Evolutionary conservation across 2,888 invertebrate genomes (phyloP).

Genomic region (Candidula unifasciata): DNA sequence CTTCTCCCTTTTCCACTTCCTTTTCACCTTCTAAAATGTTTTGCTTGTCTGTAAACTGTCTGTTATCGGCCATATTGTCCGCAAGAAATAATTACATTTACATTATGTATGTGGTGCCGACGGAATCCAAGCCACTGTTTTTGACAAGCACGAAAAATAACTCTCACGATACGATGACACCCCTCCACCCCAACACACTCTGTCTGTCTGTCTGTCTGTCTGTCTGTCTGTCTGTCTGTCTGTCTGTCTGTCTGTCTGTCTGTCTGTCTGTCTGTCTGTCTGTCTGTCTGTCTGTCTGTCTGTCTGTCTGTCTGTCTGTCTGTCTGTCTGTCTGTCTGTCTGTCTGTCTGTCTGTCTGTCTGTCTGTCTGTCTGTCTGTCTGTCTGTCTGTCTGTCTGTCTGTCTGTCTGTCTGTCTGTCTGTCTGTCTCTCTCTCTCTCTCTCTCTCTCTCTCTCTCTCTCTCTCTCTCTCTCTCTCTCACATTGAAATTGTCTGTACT

Average conservation of each 20-base stretch:
- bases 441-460: neutral
- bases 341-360: neutral
- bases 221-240: neutral
- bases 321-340: neutral
- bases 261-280: neutral
- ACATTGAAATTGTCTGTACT: neutral
- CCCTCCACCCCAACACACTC: too few relatives aligned
- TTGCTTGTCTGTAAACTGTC: too few relatives aligned
- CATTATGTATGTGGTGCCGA: too few relatives aligned
- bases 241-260: neutral
- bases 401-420: neutral
- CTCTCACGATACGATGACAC: too few relatives aligned
- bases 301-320: neutral
- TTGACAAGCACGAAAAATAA: too few relatives aligned
- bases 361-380: neutral
- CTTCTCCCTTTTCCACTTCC: too few relatives aligned
- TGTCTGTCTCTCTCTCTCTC: constrained; percentile 23
- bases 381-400: neutral
- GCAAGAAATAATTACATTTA: too few relatives aligned
- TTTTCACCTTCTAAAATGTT: too few relatives aligned
- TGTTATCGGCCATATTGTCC: too few relatives aligned
- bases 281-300: neutral
- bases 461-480: neutral
- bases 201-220: neutral
- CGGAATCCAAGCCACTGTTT: too few relatives aligned